Conservation (phyloP, 2,113 vertebrate genomes). For the Gasterosteus aculeatus region DNA sequence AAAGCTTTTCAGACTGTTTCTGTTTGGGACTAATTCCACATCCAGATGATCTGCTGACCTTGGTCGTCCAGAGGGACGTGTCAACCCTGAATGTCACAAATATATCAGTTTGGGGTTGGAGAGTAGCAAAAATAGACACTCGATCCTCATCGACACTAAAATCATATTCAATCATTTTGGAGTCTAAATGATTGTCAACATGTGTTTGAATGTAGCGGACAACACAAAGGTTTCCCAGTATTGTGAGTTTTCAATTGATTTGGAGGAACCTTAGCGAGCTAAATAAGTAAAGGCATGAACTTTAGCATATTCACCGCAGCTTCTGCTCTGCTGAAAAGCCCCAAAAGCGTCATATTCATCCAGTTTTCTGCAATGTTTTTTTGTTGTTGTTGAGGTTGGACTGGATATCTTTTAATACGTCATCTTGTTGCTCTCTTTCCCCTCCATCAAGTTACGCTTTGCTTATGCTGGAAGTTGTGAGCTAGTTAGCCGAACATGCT, state of each 20-base stretch:
- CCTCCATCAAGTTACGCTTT: background rate
- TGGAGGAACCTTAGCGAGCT: background rate
- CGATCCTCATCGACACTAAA: background rate
- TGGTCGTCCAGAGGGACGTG: background rate
- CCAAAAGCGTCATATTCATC: no score
- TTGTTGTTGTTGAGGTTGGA: background rate
- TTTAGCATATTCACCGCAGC: no score
- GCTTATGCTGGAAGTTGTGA: background rate
- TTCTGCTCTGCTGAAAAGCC: no score
- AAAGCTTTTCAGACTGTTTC: slow-evolving; percentile 26
- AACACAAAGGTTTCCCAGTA: background rate
- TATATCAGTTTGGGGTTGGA: background rate
- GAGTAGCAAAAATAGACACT: background rate
- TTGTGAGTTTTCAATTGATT: background rate
- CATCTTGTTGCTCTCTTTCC: background rate
- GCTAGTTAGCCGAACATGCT: background rate
- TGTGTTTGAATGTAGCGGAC: background rate
- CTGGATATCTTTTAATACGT: background rate
- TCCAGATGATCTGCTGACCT: background rate
- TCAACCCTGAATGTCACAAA: background rate
- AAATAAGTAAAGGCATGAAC: background rate
- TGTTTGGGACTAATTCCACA: background rate
- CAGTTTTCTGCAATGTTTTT: no score
- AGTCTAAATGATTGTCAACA: background rate
- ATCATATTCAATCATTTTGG: background rate